Base-by-base conservation (phyloP, 2,797 vertebrate genomes). In the Danio albolineatus region DNA sequence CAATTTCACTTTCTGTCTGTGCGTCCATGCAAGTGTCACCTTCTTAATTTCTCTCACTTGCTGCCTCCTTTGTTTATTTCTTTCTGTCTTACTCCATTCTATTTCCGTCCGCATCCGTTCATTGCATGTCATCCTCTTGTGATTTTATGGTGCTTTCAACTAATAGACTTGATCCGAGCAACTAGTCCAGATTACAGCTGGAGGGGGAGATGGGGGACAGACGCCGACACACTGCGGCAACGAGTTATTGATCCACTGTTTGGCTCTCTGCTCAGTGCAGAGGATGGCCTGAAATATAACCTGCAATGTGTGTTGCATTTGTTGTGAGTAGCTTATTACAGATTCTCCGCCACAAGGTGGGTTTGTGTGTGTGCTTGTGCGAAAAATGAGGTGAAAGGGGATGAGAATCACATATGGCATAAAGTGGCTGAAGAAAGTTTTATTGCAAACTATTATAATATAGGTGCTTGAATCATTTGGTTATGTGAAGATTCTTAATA, bases 1-100 rank as follows among this genome's bases (percentile, higher is more conserved):
- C 64, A 73, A 83, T 83, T 89, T 84, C 48, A 60, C 53, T 77
- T 54, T 17, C 13, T 19, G 56, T 62, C 17, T 61, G 17, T 43
- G 17, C 5, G 12, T 12, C 7, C 64, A 53, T 10, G 41, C 75
- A 59, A 38, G 73, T 36, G 39, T 36, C 61, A 39, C 2, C 16
- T 44, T 69, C n/a, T 57, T 59, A 41, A 48, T 69, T 78, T 69
- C 21, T 49, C 4, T 17, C 59, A 53, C 57, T 36, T 73, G 2
- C 59, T 21, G 9, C 21, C 10, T 66, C 51, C 39, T 56, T 44
- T 54, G 53, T 73, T 56, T 72, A 71, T 43, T 57, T 44, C 12
- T 66, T 59, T 72, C 76, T 17, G 6, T 54, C 53, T 14, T n/a
- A 48, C 28, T 51, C 54, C 46, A 2, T 14, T 43, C 12, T 44